These are phyloP conservation scores for Gambelia wislizenii DNA, from an alignment of 2,797 vertebrate genomes.

Conservation along the genomic window DNA sequence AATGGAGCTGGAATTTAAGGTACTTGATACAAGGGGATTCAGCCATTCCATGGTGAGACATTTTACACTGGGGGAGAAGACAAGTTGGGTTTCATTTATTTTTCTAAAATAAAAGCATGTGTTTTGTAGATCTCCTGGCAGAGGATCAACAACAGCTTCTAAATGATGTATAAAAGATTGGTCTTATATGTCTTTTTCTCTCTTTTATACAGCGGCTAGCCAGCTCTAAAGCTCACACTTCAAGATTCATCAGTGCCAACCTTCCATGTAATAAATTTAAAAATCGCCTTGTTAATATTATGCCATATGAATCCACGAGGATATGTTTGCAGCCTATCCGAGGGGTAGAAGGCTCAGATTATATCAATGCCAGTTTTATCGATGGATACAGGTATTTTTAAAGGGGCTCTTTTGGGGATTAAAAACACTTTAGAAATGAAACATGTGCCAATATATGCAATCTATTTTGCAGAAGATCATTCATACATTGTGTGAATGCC, in stretches of 20 bases:
- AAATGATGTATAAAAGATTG: not conserved
- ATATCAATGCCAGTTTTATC: slow-evolving; percentile 99
- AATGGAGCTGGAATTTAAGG: slow-evolving; percentile 99
- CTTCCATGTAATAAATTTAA: slow-evolving; percentile 99
- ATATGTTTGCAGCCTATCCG: slow-evolving; percentile 98
- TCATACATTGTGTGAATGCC: not conserved
- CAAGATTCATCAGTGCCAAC: slow-evolving; percentile 99
- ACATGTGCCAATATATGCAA: not conserved
- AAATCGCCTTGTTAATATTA: slow-evolving; percentile 99
- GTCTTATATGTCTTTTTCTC: slow-evolving; percentile 14
- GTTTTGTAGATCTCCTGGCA: not conserved
- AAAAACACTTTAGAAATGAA: not conserved
- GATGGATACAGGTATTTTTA: slow-evolving; percentile 94
- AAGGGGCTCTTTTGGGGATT: not conserved
- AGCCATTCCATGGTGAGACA: not conserved
- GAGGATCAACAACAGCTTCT: not conserved
- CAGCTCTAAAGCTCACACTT: slow-evolving; percentile 99
- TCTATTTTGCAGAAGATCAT: not conserved
- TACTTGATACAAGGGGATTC: slow-evolving; percentile 65
- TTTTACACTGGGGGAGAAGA: not conserved
- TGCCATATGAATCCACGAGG: slow-evolving; percentile 99
- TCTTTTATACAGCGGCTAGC: slow-evolving; percentile 89
- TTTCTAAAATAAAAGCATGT: not conserved
- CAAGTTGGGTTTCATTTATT: not conserved
- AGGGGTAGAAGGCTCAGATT: slow-evolving; percentile 98